A percentile compares a stretch with the other conserved stretches of the same genome.
Conservation (phyloP, 2,888 invertebrate species). For the Volucella inanis region DNA sequence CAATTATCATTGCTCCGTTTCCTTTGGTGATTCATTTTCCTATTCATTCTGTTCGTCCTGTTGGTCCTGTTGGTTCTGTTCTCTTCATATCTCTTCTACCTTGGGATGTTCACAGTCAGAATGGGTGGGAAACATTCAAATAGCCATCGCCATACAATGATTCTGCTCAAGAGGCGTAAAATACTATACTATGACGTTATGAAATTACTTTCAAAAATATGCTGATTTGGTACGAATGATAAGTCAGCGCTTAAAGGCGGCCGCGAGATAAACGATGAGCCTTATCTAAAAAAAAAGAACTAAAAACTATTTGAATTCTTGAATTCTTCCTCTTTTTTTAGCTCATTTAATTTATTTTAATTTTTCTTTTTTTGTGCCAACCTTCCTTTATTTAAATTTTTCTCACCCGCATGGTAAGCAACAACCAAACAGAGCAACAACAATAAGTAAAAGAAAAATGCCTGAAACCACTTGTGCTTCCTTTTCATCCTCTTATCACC, state of each 20-base stretch:
- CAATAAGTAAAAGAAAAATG: conserved; percentile 29
- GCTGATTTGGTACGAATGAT: conserved; percentile 2
- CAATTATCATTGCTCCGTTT: conserved; percentile 70
- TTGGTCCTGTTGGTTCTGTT: conserved; percentile 25
- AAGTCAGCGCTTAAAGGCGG: conserved; percentile 9
- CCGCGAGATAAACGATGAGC: conserved; percentile 32
- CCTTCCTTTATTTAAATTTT: conserved; percentile 11
- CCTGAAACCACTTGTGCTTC: conserved; percentile 26
- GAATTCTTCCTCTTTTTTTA: conserved; percentile 19
- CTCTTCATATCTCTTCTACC: no score
- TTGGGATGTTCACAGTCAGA: not conserved
- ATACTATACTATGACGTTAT: conserved; percentile 46
- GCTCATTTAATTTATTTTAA: no score
- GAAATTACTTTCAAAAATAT: conserved; percentile 38
- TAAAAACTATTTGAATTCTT: conserved; percentile 49
- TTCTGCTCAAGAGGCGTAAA: conserved; percentile 49
- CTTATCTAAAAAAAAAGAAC: conserved; percentile 22
- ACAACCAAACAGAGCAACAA: conserved; percentile 15
- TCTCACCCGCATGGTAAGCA: conserved; percentile 23
- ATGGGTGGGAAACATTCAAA: conserved; percentile 57
- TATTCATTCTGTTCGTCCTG: conserved; percentile 1
- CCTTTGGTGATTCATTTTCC: conserved; percentile 41
- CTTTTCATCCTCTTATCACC: conserved; percentile 40
- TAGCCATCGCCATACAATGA: conserved; percentile 40
- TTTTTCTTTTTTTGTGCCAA: no score